A percentile compares a stretch with the other conserved stretches of the same genome.
These are phyloP conservation scores for Catharus ustulatus DNA, from an alignment of 2,797 vertebrate genomes.

Conservation along the genomic window DNA sequence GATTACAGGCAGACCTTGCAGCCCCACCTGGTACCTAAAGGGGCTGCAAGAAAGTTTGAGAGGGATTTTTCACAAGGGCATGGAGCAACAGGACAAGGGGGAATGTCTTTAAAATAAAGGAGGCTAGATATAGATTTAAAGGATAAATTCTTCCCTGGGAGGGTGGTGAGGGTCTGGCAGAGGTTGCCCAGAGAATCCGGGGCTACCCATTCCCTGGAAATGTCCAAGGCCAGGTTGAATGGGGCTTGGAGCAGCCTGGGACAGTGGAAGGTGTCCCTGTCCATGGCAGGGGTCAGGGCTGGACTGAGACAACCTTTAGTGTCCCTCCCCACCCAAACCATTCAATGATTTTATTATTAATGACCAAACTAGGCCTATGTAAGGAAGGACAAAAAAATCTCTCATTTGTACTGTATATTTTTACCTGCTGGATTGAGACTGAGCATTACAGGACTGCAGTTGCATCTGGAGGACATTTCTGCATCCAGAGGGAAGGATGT, in stretches of 20 bases:
- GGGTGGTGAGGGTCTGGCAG: neutral
- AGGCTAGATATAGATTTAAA: neutral
- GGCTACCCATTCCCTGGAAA: neutral
- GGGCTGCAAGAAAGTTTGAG: neutral
- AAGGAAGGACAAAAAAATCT: neutral
- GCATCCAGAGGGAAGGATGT: neutral
- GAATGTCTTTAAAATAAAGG: neutral
- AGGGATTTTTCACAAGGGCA: neutral
- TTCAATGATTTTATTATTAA: neutral
- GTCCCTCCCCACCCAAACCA: neutral
- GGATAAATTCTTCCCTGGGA: neutral
- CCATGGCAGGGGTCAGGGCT: neutral
- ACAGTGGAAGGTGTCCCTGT: neutral
- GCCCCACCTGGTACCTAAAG: neutral
- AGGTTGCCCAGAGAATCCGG: neutral
- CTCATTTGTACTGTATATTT: neutral
- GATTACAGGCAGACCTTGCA: neutral
- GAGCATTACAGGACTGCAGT: neutral
- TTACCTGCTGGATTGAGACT: neutral
- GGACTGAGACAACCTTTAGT: neutral
- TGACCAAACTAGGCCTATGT: neutral
- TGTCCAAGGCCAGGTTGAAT: too few species aligned
- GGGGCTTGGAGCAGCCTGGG: neutral
- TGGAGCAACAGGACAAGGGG: neutral
- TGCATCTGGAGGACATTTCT: neutral